phyloP scores from a whole-genome alignment of 23 tunicate genomes.

The Ascidia mentula region DNA sequence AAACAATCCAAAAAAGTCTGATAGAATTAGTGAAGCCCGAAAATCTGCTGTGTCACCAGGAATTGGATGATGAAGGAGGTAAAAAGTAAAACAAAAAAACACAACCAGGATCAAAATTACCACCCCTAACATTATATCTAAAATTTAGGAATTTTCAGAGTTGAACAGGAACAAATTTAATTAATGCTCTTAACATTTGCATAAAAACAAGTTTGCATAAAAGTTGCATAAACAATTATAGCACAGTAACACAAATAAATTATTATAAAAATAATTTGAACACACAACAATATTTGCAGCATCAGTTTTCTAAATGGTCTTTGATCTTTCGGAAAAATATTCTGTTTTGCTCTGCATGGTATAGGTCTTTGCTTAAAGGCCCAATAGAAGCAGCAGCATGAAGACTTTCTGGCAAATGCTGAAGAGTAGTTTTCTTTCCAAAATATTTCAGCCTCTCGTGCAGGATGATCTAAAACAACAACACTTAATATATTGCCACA shows the following conservation, averaged over 20 bases:
- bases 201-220: background rate
- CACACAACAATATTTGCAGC: background rate
- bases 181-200: no score
- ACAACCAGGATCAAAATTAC: background rate
- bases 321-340: slow-evolving; percentile 20
- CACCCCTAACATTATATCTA: background rate
- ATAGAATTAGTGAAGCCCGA: slow-evolving; percentile 20
- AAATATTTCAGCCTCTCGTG: slow-evolving; percentile 53
- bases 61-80: slow-evolving; percentile 35
- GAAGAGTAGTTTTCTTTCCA: slow-evolving; percentile 18
- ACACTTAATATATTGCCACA: background rate
- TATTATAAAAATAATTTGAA: background rate
- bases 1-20: slow-evolving; percentile 22
- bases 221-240: background rate
- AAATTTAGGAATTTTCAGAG: background rate
- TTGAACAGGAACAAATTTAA: no score
- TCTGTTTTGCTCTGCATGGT: slow-evolving; percentile 40
- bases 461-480: slow-evolving; percentile 53
- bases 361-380: slow-evolving; percentile 13
- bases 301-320: slow-evolving; percentile 5
- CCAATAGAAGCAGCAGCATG: slow-evolving; percentile 54
- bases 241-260: background rate
- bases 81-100: slow-evolving; percentile 15
- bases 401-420: slow-evolving; percentile 53
- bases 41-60: slow-evolving; percentile 44